Evolutionary conservation across 2,797 vertebrate genomes (phyloP), one percentile per base, ranked within the genome.

Genomic region (Cheirogaleus major): DNA sequence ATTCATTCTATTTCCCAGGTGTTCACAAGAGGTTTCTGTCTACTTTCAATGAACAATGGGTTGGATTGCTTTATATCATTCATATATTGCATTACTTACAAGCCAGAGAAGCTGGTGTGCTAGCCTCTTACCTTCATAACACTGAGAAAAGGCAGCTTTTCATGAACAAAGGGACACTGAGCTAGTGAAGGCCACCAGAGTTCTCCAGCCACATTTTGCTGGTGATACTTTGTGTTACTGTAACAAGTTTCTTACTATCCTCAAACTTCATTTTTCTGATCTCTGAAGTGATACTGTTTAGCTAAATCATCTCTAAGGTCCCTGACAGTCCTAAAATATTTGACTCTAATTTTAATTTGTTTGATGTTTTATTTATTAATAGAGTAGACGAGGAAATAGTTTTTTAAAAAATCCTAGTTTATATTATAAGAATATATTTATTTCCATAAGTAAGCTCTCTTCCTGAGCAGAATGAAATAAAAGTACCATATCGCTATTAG

Each of bases 291-390:
- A 91, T 6, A 80, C 4, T 15, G 15, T 80, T 84, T 63, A 50
- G 23, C 1, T 23, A 69, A 79, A 75, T 1, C 5, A 85, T 32
- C 18, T 72, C 12, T 27, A 45, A 85, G 8, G 11, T 69, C 38
- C 9, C 4, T 69, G n/a, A 14, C 7, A 82, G 3, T 32, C 20
- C 27, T 93, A 38, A 61, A 76, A 30, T 43, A 6, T 78, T 87
- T 87, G 4, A 72, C 45, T 59, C 12, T 81, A 89, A 80, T 81
- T 91, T 93, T 78, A 92, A 75, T 86, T 25, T 80, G 75, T 85
- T 72, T 78, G 7, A 65, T 61, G n/a, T 75, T 35, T 79, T 90
- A 25, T 3, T 94, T 91, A 72, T 86, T 35, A 82, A 72, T 70
- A 57, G 10, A 86, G 2, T 27, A n/a, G 12, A 65, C 7, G 7